phyloP scores from a whole-genome alignment of 2,888 invertebrate genomes.

The Scaptodrosophila latifasciaeformis region DNA sequence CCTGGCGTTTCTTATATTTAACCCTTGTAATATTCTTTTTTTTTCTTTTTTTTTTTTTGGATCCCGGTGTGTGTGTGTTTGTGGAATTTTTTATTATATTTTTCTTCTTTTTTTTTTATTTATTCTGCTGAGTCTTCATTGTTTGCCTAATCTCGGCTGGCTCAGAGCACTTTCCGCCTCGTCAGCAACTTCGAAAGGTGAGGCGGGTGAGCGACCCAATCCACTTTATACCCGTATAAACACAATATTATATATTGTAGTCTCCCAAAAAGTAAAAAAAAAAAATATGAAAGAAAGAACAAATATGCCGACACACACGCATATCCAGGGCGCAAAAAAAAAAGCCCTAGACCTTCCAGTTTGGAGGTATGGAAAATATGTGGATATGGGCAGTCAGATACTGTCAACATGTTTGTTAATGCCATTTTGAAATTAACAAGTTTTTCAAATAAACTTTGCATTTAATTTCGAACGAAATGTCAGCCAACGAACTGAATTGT shows the following conservation, averaged over 20 bases:
- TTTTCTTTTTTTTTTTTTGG: not conserved
- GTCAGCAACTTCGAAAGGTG: slow-evolving; percentile 40
- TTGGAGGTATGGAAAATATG: not conserved
- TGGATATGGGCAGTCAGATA: too few relatives aligned
- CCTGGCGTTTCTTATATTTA: too few relatives aligned
- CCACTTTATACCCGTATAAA: too few relatives aligned
- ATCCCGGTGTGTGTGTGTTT: slow-evolving; percentile 9
- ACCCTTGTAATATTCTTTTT: not conserved
- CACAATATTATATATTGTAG: too few relatives aligned
- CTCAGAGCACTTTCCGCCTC: slow-evolving; percentile 27
- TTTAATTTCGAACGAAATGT: slow-evolving; percentile 49
- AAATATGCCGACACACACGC: not conserved
- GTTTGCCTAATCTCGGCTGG: slow-evolving; percentile 61
- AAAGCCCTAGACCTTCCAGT: not conserved
- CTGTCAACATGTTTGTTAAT: slow-evolving; percentile 67
- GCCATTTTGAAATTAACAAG: slow-evolving; percentile 64
- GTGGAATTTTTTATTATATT: slow-evolving; percentile 13
- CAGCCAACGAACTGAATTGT: too few relatives aligned
- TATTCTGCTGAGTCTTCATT: slow-evolving; percentile 66
- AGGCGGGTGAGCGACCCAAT: slow-evolving; percentile 9
- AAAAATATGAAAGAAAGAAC: not conserved
- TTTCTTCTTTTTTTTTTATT: slow-evolving; percentile 31
- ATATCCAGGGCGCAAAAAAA: not conserved
- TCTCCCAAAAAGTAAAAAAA: too few relatives aligned
- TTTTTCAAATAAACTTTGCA: slow-evolving; percentile 67